Evolutionary conservation across 2,797 vertebrate genomes (phyloP), one percentile per base, ranked within the genome.

Genomic region (Diplodus sargus): DNA sequence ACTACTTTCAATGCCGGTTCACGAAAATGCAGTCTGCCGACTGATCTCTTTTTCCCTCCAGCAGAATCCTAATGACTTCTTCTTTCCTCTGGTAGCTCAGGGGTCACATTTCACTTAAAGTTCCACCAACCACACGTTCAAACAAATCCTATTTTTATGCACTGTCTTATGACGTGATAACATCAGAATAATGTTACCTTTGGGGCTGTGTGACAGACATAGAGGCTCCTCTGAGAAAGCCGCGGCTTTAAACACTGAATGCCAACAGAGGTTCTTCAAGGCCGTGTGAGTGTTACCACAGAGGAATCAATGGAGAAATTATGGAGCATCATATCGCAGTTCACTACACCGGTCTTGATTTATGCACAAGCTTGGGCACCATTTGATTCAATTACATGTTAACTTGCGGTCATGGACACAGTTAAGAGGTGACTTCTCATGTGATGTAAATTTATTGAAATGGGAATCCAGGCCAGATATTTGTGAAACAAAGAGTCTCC

Each of bases 161-260:
- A 25, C 61, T 56, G 61, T 82, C 60, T 79, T 64, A 72, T 84
- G 81, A 86, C 22, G 39, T 67, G 81, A 81, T 78, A 76, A 78
- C 77, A 76, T 77, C 70, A 77, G 70, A 83, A 66, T 84, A 84
- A 85, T 80, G 11, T 73, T 82, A 80, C 83, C 78, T 85, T 81
- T 66, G 78, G 68, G 76, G 47, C 69, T 5, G n/a, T n/a, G 34
- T 9, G 74, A 79, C 64, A 86, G 71, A 91, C 81, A 80, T 0
- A 63, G 14, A 68, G 83, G 58, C 72, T 90, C 68, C 81, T 73
- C 49, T 61, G 63, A 85, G 82, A 79, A 66, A 84, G 42, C 42
- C 71, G 48, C 25, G 13, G 66, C 71, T 85, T 75, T 71, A 60
- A 88, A 64, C 23, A 68, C 66, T 2, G 57, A 77, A 82, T 76